phyloP scores from a whole-genome alignment of 1,140 invertebrate species.

The Platyura marginata region DNA sequence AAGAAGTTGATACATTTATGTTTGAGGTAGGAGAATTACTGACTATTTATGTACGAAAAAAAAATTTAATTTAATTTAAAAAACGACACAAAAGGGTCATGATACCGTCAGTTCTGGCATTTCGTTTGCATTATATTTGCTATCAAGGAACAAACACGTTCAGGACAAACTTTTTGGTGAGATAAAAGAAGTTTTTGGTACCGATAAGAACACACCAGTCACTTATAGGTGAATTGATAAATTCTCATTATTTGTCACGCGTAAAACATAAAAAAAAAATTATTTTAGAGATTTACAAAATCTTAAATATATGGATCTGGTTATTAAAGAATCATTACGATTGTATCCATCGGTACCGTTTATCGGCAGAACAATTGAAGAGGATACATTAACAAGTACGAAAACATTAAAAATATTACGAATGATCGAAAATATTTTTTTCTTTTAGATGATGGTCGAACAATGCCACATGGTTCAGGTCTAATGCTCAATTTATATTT shows the following conservation, averaged over 20 bases:
- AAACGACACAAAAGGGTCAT: too few relatives aligned
- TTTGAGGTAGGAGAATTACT: slow-evolving; percentile 34
- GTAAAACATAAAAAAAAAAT: too few relatives aligned
- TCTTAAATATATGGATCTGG: slow-evolving; percentile 43
- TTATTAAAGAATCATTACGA: slow-evolving; percentile 39
- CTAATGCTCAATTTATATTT: slow-evolving; percentile 21
- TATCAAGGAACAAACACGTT: slow-evolving; percentile 2
- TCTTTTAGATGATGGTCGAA: slow-evolving; percentile 10
- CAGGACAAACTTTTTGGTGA: slow-evolving; percentile 2
- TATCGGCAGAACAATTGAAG: slow-evolving; percentile 40
- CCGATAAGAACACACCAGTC: background rate
- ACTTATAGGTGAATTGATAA: background rate
- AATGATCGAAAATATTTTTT: background rate
- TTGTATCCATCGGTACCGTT: slow-evolving; percentile 49
- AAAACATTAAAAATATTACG: background rate
- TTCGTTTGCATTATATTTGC: slow-evolving; percentile 1
- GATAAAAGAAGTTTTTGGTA: slow-evolving; percentile 4
- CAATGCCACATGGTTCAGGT: slow-evolving; percentile 23
- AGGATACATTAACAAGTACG: slow-evolving; percentile 31
- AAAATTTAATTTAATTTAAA: slow-evolving; percentile 26
- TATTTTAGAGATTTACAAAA: background rate
- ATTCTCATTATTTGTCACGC: too few relatives aligned
- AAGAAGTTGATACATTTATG: slow-evolving; percentile 52
- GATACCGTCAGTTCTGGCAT: slow-evolving; percentile 4
- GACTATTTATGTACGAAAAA: background rate